These are phyloP conservation scores for Chlorodrepanis virens DNA, from an alignment of 2,113 vertebrate species.

Conservation along the genomic window DNA sequence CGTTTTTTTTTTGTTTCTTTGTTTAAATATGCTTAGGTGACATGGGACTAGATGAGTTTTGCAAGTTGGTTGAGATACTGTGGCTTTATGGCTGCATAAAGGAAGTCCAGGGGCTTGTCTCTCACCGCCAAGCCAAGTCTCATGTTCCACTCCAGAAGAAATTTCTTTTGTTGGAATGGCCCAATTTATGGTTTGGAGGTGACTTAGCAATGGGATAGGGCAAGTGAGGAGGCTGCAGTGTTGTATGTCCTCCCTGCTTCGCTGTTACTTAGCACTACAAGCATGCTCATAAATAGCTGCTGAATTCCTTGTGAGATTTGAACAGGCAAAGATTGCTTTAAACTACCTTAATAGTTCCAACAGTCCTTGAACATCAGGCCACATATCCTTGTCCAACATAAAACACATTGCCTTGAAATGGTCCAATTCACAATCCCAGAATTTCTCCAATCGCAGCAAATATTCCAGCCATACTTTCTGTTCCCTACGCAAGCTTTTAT, in stretches of 20 bases:
- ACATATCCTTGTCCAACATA: background rate
- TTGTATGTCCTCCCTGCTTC: background rate
- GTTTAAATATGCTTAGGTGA: background rate
- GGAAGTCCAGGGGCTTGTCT: background rate
- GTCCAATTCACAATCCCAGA: background rate
- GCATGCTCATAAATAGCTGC: background rate
- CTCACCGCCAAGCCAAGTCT: background rate
- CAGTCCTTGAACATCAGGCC: background rate
- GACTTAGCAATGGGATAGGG: background rate
- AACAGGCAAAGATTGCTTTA: background rate
- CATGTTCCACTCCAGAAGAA: background rate
- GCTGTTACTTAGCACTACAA: background rate
- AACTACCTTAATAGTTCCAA: background rate
- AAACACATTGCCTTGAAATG: background rate
- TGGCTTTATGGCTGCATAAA: background rate
- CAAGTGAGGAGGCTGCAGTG: background rate
- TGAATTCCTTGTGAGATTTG: background rate
- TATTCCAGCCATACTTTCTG: background rate
- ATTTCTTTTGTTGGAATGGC: background rate
- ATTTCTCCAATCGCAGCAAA: background rate
- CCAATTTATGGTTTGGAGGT: background rate
- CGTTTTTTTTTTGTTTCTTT: background rate
- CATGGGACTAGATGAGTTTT: background rate
- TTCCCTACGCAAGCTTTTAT: background rate
- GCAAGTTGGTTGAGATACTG: background rate